phyloP scores from a whole-genome alignment of 2,888 invertebrate species.

The Epistrophe grossulariae region DNA sequence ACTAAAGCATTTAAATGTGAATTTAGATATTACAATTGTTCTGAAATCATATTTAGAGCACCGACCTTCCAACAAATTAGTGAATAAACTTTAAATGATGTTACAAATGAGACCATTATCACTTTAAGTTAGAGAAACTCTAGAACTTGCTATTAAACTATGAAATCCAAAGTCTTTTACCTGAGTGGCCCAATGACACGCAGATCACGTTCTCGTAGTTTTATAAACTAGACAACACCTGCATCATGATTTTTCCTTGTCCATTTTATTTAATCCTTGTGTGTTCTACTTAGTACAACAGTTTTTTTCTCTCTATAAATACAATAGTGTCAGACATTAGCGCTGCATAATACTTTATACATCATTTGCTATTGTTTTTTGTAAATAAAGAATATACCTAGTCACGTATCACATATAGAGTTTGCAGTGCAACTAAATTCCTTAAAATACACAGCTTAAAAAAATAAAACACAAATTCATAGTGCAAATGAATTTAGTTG shows the following conservation, averaged over 20 bases:
- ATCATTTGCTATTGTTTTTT: conserved; percentile 4
- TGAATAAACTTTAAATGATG: conserved; percentile 18
- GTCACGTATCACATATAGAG: background rate
- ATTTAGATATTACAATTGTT: background rate
- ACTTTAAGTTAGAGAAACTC: background rate
- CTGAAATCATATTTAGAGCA: background rate
- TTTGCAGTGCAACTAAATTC: background rate
- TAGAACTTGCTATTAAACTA: background rate
- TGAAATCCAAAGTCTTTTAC: conserved; percentile 3
- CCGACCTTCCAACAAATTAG: background rate
- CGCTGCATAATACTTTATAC: background rate
- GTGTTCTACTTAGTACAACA: background rate
- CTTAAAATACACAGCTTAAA: conserved; percentile 13
- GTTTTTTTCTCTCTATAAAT: background rate
- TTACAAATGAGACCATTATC: conserved; percentile 4
- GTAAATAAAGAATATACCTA: background rate
- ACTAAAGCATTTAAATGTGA: background rate
- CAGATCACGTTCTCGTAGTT: conserved; percentile 26
- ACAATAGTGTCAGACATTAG: conserved; percentile 5
- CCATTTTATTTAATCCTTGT: conserved; percentile 33
- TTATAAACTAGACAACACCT: conserved; percentile 4
- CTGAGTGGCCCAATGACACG: conserved; percentile 29
- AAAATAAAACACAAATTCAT: background rate
- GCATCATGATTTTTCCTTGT: background rate
- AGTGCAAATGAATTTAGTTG: background rate